These are phyloP conservation scores for Chaetura pelagica DNA, from an alignment of 2,113 vertebrate species.

Conservation along the genomic window DNA sequence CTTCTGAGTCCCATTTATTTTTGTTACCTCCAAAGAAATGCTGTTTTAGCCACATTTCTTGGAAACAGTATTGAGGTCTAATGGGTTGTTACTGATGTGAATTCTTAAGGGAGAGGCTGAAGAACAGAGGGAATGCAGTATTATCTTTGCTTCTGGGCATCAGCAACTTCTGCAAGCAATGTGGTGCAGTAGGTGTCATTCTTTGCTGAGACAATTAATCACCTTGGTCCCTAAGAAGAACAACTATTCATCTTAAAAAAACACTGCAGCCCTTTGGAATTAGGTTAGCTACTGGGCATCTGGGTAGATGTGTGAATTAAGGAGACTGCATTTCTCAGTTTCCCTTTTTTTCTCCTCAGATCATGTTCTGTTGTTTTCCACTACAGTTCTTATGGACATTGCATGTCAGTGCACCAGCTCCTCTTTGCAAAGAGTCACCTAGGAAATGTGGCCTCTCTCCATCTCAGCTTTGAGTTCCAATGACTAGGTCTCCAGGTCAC, in stretches of 20 bases:
- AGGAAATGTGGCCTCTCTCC: not conserved
- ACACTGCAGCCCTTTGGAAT: not conserved
- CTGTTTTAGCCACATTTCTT: constrained; percentile 42
- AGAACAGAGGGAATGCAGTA: not conserved
- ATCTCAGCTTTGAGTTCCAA: not conserved
- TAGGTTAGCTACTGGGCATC: not conserved
- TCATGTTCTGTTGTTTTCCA: not conserved
- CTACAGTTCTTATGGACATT: not conserved
- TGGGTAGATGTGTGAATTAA: not conserved
- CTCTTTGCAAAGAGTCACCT: not conserved
- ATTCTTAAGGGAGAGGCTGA: not conserved
- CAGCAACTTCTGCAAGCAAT: constrained; percentile 19
- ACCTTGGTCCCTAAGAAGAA: not conserved
- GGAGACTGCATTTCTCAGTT: not conserved
- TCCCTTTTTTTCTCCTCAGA: not conserved
- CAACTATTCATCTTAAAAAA: not conserved
- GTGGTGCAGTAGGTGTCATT: not conserved
- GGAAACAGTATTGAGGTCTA: constrained; percentile 30
- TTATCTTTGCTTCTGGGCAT: constrained; percentile 45
- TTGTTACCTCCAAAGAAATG: constrained; percentile 63
- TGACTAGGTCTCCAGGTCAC: not conserved
- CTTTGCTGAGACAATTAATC: constrained; percentile 22
- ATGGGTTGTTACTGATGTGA: constrained; percentile 41
- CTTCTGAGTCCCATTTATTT: constrained; percentile 63
- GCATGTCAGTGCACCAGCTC: not conserved